Percentiles rank a stretch among this genome's conserved stretches.
Conservation (phyloP, 2,888 invertebrate genomes). For the Meteorus cinctellus region DNA sequence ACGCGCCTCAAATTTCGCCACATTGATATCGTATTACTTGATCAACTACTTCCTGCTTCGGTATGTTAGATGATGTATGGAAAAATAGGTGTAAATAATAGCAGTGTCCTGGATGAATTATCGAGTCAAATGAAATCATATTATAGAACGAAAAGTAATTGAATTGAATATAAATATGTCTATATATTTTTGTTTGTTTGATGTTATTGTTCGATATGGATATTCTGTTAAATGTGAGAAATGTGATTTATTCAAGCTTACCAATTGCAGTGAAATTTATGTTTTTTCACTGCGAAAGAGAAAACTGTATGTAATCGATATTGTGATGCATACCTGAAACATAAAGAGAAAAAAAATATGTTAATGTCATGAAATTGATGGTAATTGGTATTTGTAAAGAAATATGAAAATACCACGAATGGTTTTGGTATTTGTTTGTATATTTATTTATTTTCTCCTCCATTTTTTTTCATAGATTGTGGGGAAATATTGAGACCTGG, state of each 20-base stretch:
- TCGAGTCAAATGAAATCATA: background rate
- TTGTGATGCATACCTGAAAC: conserved; percentile 45
- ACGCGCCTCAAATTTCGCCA: conserved; percentile 13
- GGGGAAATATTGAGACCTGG: background rate
- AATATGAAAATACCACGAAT: conserved; percentile 24
- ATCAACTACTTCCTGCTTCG: conserved; percentile 30
- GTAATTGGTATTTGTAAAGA: conserved; percentile 35
- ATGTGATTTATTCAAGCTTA: conserved; percentile 26
- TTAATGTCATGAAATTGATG: conserved; percentile 31
- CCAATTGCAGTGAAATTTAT: conserved; percentile 28
- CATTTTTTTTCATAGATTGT: background rate
- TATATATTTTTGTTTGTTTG: background rate
- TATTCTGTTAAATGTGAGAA: background rate
- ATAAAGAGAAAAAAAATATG: conserved; percentile 28
- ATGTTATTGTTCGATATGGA: background rate
- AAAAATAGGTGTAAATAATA: background rate
- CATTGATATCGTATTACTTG: conserved; percentile 29
- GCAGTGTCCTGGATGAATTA: background rate
- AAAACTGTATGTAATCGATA: conserved; percentile 27
- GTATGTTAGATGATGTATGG: conserved; percentile 15
- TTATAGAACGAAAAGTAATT: background rate
- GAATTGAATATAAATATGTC: background rate
- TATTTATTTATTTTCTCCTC: background rate
- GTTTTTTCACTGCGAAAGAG: conserved; percentile 26
- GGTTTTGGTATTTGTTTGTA: background rate